These are phyloP conservation scores for Willowsia nigromaculata DNA, from an alignment of 2,888 invertebrate species.

Conservation along the genomic window DNA sequence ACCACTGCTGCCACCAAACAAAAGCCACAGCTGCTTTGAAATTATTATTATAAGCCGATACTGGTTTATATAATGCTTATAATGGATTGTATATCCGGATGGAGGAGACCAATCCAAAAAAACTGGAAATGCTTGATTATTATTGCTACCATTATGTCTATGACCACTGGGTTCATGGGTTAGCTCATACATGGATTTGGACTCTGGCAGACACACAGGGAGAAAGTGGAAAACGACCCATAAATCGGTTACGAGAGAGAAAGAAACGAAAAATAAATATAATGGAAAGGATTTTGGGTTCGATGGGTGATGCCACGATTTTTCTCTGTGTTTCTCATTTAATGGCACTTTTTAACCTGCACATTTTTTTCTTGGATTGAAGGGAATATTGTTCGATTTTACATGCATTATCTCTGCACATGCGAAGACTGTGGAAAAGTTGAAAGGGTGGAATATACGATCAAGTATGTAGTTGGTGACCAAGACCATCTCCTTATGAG, in stretches of 20 bases:
- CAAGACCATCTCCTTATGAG: too few relatives aligned
- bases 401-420: too few relatives aligned
- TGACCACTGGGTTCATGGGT: background rate
- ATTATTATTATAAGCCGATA: background rate
- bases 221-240: slow-evolving; percentile 21
- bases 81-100: background rate
- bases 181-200: background rate
- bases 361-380: background rate
- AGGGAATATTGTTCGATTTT: too few relatives aligned
- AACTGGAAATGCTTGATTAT: background rate
- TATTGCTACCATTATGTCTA: slow-evolving; percentile 13
- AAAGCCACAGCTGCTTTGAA: slow-evolving; percentile 3
- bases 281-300: slow-evolving; percentile 5
- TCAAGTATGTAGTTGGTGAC: too few relatives aligned
- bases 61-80: background rate
- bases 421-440: too few relatives aligned
- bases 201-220: background rate
- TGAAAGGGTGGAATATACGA: too few relatives aligned
- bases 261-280: background rate
- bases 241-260: slow-evolving; percentile 10
- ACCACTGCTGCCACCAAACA: background rate
- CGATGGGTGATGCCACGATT: slow-evolving; percentile 32
- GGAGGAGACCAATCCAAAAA: slow-evolving; percentile 3
- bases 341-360: background rate
- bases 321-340: background rate